Base-by-base conservation (phyloP, 1,140 invertebrate genomes). In the Eciton burchellii region DNA sequence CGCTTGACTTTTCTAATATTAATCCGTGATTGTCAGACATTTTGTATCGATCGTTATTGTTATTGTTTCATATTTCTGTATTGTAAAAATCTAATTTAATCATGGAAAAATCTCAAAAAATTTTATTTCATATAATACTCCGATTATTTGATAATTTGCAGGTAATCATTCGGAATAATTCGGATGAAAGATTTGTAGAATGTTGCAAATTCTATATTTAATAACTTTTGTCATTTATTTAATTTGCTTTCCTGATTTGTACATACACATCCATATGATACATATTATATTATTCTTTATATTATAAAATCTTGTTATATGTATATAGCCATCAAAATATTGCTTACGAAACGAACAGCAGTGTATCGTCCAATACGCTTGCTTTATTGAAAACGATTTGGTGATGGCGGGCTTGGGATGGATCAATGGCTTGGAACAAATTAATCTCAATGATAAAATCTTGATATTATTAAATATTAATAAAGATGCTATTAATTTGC, bases 401-500 rank as follows among this genome's bases (percentile, higher is more conserved):
- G 68, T 26, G 54, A 59, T 66, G 87, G 86, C 88, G 83, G 72
- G 35, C 35, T 35, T 35, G 35, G n/a, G n/a, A n/a, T n/a, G n/a
- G n/a, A 35, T 35, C 6, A 35, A 35, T 35, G n/a, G n/a, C n/a
- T 35, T 66, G 86, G 74, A 83, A 8, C 52, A 60, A 41, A 60
- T 68, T n/a, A 19, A 54, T 47, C 72, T 26, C 3, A 60, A 35
- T 26, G 21, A 59, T 26, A 21, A 59, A 1, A 56, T 70, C 35
- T 49, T 56, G 43, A 81, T 81, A 41, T n/a, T n/a, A n/a, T n/a
- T n/a, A n/a, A n/a, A n/a, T 57, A 84, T 73, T 88, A 84, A 89
- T 21, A 41, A 35, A 76, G 56, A 52, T 86, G 12, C 21, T 77
- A 84, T 89, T 86, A 63, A 88, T 89, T 89, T 90, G 29, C 90